phyloP scores from a whole-genome alignment of 2,113 vertebrate genomes.

The Falcunculus frontatus region DNA sequence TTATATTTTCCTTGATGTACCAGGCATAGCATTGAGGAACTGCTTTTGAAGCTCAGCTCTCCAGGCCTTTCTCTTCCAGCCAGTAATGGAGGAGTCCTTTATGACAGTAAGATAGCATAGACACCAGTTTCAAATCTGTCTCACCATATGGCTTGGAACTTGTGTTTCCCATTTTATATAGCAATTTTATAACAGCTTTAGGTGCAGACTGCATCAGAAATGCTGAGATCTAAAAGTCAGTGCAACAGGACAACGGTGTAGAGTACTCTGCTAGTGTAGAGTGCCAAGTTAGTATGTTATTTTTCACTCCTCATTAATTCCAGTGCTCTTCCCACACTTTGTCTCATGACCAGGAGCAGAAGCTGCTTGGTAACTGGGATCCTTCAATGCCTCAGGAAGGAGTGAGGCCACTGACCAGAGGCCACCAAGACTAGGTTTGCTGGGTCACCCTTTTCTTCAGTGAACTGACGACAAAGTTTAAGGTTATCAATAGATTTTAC shows the following conservation, averaged over 20 bases:
- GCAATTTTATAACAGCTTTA: neutral
- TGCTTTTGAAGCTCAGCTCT: neutral
- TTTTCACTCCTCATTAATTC: neutral
- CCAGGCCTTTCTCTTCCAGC: neutral
- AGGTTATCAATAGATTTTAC: neutral
- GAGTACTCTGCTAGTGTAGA: neutral
- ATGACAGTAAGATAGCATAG: neutral
- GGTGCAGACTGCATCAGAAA: neutral
- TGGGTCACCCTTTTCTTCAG: neutral
- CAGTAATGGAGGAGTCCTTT: neutral
- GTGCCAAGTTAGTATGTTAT: neutral
- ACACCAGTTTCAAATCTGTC: neutral
- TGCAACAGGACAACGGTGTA: neutral
- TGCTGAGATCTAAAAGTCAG: neutral
- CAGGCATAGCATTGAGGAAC: neutral
- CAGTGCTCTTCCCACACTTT: neutral
- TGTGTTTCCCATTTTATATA: neutral
- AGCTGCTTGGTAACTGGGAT: neutral
- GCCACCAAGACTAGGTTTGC: neutral
- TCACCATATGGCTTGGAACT: neutral
- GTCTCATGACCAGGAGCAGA: neutral
- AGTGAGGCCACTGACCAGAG: neutral
- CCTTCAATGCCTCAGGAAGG: neutral
- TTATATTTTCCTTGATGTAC: neutral
- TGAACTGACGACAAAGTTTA: neutral